Evolutionary conservation across 2,113 vertebrate species (phyloP).

Genomic region (Parotia lawesii): DNA sequence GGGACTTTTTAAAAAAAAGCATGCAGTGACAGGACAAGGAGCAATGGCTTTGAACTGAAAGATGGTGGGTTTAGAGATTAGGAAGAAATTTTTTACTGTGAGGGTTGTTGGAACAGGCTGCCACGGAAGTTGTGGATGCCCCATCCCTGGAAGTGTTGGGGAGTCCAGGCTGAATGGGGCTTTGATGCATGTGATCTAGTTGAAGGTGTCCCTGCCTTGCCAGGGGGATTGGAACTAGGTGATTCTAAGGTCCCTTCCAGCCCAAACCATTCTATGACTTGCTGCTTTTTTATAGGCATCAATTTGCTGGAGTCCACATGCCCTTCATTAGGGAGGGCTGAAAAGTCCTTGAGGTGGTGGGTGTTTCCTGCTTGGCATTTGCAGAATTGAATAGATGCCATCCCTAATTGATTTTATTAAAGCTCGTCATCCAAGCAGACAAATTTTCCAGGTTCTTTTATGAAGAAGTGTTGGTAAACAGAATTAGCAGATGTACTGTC

Average conservation of each 20-base stretch:
- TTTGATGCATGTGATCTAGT: not conserved
- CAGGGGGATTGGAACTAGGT: not conserved
- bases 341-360: not conserved
- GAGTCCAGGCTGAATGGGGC: not conserved
- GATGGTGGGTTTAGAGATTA: not conserved
- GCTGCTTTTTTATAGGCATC: not conserved
- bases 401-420: not conserved
- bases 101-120: not conserved
- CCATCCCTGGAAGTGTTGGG: not conserved
- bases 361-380: not conserved
- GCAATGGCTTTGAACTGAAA: not conserved
- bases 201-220: not conserved
- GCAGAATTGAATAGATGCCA: not conserved
- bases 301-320: not conserved
- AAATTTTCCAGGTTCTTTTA: not conserved
- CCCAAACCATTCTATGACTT: not conserved
- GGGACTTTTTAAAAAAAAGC: not conserved
- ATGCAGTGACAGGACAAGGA: not conserved
- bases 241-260: not conserved
- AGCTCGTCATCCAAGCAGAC: not conserved
- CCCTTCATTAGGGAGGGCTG: not conserved
- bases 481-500: not conserved
- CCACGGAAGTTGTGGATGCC: not conserved
- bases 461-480: conserved; percentile 14
- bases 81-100: not conserved